Percentiles rank a stretch among this genome's conserved stretches.
phyloP scores from a whole-genome alignment of 2,113 vertebrate species.

The Channa argus region DNA sequence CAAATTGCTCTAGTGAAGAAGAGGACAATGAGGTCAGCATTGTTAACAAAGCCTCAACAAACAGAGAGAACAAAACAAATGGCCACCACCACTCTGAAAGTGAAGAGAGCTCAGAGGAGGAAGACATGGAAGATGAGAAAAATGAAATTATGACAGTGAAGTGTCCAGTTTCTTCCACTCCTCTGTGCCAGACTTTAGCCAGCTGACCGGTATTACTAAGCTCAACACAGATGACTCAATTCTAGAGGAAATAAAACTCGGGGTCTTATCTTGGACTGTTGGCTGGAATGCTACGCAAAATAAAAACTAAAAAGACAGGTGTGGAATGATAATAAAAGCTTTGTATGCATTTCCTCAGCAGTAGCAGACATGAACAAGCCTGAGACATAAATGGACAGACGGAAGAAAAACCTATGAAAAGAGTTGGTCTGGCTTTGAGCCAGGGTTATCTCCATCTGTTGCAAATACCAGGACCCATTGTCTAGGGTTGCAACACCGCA shows the following conservation, averaged over 20 bases:
- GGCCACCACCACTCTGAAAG: slow-evolving; percentile 40
- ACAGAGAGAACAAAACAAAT: slow-evolving; percentile 26
- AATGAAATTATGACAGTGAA: slow-evolving; percentile 3
- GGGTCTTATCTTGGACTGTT: slow-evolving; percentile 4
- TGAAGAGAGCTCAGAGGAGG: slow-evolving; percentile 73
- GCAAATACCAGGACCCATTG: too few relatives aligned
- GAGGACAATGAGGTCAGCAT: slow-evolving; percentile 57
- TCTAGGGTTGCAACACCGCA: too few relatives aligned
- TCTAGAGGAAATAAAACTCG: neutral
- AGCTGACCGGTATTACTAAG: slow-evolving; percentile 53
- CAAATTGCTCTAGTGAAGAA: slow-evolving; percentile 13
- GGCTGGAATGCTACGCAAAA: slow-evolving; percentile 4
- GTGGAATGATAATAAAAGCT: slow-evolving; percentile 4
- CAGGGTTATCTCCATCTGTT: neutral
- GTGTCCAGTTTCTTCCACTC: slow-evolving; percentile 1
- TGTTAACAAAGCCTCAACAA: slow-evolving; percentile 53
- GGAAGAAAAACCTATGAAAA: neutral
- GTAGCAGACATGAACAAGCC: too few relatives aligned
- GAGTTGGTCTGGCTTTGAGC: neutral
- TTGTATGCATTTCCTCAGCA: neutral
- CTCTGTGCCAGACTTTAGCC: slow-evolving; percentile 28
- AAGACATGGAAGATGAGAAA: slow-evolving; percentile 38
- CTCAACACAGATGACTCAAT: neutral
- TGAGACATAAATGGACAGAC: too few relatives aligned
- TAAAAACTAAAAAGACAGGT: neutral